Evolutionary conservation across 2,888 invertebrate genomes (phyloP).

Genomic region (Drosophila lutescens): DNA sequence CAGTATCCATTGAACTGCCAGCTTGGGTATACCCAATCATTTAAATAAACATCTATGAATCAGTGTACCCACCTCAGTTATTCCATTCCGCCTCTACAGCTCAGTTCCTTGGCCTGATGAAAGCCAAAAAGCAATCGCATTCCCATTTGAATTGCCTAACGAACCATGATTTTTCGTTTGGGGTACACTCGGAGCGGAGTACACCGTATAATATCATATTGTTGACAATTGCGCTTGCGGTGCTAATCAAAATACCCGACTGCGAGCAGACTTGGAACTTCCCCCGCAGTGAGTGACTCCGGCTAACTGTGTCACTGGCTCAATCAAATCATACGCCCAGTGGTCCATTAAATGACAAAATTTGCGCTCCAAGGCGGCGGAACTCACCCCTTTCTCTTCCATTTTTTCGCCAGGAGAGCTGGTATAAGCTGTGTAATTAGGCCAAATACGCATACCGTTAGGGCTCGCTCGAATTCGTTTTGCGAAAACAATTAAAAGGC

Average conservation of each 20-base stretch:
- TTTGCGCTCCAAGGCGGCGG: constrained; percentile 40
- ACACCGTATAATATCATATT: constrained; percentile 60
- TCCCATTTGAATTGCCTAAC: constrained; percentile 71
- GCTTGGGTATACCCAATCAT: background rate
- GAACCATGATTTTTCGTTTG: constrained; percentile 52
- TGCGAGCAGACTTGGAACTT: constrained; percentile 25
- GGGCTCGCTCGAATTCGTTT: constrained; percentile 60
- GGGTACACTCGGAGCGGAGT: constrained; percentile 6
- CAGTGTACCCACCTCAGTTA: background rate
- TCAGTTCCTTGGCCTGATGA: background rate
- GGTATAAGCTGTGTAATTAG: constrained; percentile 66
- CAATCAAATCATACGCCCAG: constrained; percentile 82
- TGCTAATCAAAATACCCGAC: constrained; percentile 77
- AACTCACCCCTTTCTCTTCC: constrained; percentile 6
- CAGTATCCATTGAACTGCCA: too few relatives aligned
- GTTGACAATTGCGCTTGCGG: constrained; percentile 62
- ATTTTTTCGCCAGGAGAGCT: background rate
- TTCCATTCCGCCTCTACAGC: background rate
- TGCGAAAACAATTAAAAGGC: constrained; percentile 79
- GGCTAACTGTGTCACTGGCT: constrained; percentile 76
- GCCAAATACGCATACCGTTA: constrained; percentile 65
- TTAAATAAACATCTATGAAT: constrained; percentile 9
- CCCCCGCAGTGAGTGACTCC: constrained; percentile 17
- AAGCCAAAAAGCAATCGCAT: constrained; percentile 62
- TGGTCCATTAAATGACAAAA: constrained; percentile 83